phyloP scores from a whole-genome alignment of 2,797 vertebrate species.

The Agapornis canus region DNA sequence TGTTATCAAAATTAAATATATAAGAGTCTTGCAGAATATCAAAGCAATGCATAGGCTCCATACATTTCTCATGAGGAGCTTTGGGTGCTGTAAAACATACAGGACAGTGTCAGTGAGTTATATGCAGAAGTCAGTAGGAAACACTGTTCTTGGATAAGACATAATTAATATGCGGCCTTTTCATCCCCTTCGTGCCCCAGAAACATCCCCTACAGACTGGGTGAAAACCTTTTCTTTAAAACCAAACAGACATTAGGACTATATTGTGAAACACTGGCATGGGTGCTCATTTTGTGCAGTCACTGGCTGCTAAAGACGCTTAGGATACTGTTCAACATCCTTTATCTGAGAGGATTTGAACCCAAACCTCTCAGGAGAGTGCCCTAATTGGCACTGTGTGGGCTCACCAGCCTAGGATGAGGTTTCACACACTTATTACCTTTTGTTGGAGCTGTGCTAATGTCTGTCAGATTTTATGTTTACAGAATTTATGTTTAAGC shows the following conservation, averaged over 20 bases:
- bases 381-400: not conserved
- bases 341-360: constrained; percentile 13
- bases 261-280: not conserved
- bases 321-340: not conserved
- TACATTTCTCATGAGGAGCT: not conserved
- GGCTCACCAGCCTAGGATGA: not conserved
- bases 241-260: not conserved
- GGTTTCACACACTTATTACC: not conserved
- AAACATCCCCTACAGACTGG: not conserved
- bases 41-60: not conserved
- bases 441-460: not conserved
- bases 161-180: not conserved
- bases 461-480: not conserved
- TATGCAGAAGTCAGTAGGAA: not conserved
- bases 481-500: not conserved
- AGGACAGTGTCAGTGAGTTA: not conserved
- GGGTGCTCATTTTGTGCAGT: not conserved
- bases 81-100: not conserved
- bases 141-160: not conserved
- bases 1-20: not conserved
- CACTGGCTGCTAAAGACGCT: not conserved
- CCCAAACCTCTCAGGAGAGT: not conserved
- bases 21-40: not conserved
- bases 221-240: not conserved
- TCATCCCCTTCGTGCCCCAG: not conserved